These are phyloP conservation scores for Apamea monoglypha DNA, from an alignment of 2,888 invertebrate species.

Conservation along the genomic window DNA sequence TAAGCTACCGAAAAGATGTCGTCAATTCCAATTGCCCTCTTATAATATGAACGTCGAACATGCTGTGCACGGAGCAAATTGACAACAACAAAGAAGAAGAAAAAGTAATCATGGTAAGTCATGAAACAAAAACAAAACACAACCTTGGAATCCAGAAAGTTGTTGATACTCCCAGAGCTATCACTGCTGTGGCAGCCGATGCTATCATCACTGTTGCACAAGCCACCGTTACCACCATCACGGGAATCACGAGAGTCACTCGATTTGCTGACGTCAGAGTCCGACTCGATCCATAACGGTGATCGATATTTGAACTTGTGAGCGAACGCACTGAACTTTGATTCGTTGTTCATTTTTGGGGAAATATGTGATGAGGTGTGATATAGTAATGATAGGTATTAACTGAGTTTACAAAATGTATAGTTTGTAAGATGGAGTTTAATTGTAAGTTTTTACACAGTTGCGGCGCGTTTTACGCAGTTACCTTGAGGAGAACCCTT, in stretches of 20 bases:
- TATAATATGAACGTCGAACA: neutral
- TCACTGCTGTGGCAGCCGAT: constrained; percentile 76
- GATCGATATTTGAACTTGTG: constrained; percentile 88
- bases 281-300: constrained; percentile 88
- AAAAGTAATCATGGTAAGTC: no score
- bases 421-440: neutral
- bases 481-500: no score
- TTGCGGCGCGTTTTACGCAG: no score
- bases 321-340: constrained; percentile 81
- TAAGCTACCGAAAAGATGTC: no score
- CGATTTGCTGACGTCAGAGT: constrained; percentile 81
- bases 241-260: constrained; percentile 66
- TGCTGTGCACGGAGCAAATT: no score
- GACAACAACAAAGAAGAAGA: no score
- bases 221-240: constrained; percentile 40
- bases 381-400: constrained; percentile 6
- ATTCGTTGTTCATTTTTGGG: constrained; percentile 73
- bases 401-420: neutral
- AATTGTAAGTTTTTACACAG: neutral
- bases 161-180: constrained; percentile 87
- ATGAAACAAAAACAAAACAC: constrained; percentile 3
- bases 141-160: constrained; percentile 87
- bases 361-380: constrained; percentile 1
- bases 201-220: constrained; percentile 80
- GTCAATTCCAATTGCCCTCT: neutral